A percentile compares a stretch with the other conserved stretches of the same genome.
phyloP scores from a whole-genome alignment of 2,888 invertebrate species.

The Cremastinae sp. region DNA sequence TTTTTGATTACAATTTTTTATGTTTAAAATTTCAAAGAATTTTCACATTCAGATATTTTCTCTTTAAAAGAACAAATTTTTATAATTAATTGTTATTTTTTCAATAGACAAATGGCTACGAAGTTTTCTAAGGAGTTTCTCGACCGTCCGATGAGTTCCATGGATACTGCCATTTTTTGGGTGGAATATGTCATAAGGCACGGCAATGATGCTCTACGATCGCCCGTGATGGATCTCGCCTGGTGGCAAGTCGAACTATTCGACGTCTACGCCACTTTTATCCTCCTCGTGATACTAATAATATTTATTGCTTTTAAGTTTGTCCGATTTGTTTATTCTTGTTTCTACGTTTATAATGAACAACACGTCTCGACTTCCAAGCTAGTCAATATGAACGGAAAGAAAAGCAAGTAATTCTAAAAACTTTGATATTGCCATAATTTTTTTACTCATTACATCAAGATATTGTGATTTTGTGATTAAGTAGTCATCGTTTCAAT shows the following conservation, averaged over 20 bases:
- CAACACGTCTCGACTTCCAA: too few species aligned
- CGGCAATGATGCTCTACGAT: slow-evolving; percentile 67
- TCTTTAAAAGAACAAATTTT: background rate
- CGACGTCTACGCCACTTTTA: slow-evolving; percentile 65
- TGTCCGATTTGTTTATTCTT: slow-evolving; percentile 42
- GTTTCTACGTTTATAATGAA: too few species aligned
- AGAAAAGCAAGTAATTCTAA: too few species aligned
- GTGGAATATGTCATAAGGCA: slow-evolving; percentile 72
- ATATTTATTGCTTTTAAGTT: slow-evolving; percentile 4
- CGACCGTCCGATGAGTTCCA: slow-evolving; percentile 70
- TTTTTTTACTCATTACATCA: too few species aligned
- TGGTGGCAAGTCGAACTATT: slow-evolving; percentile 71
- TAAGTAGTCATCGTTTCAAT: too few species aligned
- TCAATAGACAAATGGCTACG: slow-evolving; percentile 47
- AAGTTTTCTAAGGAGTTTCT: slow-evolving; percentile 63
- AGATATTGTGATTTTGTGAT: too few species aligned
- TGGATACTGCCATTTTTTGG: slow-evolving; percentile 71
- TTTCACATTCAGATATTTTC: too few species aligned
- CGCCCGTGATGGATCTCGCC: slow-evolving; percentile 64
- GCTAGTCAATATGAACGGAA: too few species aligned
- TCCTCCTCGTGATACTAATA: slow-evolving; percentile 15
- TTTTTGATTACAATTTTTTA: too few species aligned
- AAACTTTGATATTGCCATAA: too few species aligned
- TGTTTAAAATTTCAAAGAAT: too few species aligned
- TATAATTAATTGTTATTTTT: slow-evolving; percentile 7